These are phyloP conservation scores for Venusia cambrica DNA, from an alignment of 2,888 invertebrate genomes.

Conservation along the genomic window DNA sequence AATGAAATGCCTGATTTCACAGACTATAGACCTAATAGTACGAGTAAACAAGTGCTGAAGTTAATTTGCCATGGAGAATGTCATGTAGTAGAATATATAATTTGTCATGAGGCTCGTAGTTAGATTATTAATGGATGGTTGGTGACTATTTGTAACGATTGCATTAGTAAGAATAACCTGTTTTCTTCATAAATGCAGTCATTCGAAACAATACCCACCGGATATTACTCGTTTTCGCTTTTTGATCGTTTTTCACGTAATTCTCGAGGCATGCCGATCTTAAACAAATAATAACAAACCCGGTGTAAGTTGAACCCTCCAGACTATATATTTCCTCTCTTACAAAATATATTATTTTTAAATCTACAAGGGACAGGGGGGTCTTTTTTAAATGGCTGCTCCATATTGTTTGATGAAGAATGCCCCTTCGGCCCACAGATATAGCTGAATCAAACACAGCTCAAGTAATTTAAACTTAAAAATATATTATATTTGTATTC, in stretches of 20 bases:
- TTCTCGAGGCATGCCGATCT: constrained; percentile 58
- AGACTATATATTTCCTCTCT: constrained; percentile 24
- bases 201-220: constrained; percentile 67
- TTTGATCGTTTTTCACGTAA: constrained; percentile 67
- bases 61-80: no score
- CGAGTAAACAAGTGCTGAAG: no score
- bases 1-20: no score
- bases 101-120: no score
- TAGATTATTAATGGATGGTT: no score
- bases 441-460: no score
- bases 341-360: constrained; percentile 23
- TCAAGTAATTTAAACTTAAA: no score
- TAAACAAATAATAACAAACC: constrained; percentile 53
- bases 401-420: constrained; percentile 44
- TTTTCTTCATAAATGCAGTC: constrained; percentile 6
- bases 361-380: constrained; percentile 18
- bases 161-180: constrained; percentile 1
- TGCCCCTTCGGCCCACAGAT: constrained; percentile 44
- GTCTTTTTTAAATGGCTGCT: constrained; percentile 29
- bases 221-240: constrained; percentile 75
- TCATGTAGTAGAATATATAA: no score
- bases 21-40: no score
- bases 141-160: no score
- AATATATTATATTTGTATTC: no score
- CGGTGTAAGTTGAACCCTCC: constrained; percentile 38